A percentile compares a stretch with the other conserved stretches of the same genome.
These are phyloP conservation scores for Lacerta bilineata DNA, from an alignment of 2,797 vertebrate species.

Conservation along the genomic window DNA sequence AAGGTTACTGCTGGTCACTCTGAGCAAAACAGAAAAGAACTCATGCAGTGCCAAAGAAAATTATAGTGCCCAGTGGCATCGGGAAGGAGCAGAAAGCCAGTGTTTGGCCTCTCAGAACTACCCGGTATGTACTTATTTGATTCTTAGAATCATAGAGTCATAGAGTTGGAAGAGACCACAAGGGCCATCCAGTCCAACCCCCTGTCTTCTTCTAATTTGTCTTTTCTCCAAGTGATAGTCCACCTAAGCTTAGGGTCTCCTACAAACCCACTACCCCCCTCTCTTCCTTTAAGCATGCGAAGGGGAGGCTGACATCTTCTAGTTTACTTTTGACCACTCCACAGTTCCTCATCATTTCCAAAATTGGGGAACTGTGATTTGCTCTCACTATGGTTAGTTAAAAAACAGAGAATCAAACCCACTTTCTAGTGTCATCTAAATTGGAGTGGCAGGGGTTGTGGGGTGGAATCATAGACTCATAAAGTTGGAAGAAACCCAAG, in stretches of 20 bases:
- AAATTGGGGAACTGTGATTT: not conserved
- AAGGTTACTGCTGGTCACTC: slow-evolving; percentile 59
- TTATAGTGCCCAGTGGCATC: not conserved
- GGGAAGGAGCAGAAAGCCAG: not conserved
- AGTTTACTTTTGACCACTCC: not conserved
- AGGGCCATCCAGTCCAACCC: no score
- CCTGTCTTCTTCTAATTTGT: no score
- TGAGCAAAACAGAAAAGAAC: slow-evolving; percentile 19
- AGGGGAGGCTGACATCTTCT: not conserved
- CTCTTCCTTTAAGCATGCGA: not conserved
- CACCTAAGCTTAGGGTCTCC: not conserved
- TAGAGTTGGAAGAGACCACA: no score
- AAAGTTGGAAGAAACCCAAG: no score
- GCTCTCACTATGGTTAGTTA: not conserved
- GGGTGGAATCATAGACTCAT: no score
- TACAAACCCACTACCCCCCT: not conserved
- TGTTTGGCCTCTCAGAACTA: not conserved
- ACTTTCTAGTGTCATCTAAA: not conserved
- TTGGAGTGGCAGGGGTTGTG: no score
- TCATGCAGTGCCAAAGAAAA: not conserved
- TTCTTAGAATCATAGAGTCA: not conserved
- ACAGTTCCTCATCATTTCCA: not conserved
- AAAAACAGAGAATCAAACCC: not conserved
- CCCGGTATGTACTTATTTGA: not conserved
- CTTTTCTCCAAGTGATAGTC: not conserved